Evolutionary conservation across 2,113 vertebrate species (phyloP).

Genomic region (Phoxinus phoxinus): DNA sequence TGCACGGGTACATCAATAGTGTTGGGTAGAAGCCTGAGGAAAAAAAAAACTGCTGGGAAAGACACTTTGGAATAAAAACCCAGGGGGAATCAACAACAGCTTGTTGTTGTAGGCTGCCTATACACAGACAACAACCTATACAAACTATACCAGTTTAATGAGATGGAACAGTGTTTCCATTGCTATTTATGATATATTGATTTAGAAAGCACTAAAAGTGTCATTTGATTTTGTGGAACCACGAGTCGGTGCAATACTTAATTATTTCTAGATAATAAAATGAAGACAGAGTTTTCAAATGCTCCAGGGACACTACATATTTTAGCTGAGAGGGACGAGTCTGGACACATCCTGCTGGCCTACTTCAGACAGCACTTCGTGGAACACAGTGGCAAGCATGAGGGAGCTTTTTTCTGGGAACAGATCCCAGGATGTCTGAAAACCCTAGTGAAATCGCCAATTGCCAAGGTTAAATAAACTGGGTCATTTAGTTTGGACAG

Average conservation of each 20-base stretch:
- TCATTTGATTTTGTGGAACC: neutral
- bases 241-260: neutral
- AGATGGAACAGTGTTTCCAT: neutral
- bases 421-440: constrained; percentile 39
- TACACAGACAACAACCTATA: neutral
- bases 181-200: neutral
- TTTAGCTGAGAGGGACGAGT: constrained; percentile 12
- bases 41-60: constrained; percentile 51
- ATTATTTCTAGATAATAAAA: constrained; percentile 3
- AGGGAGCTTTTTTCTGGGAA: constrained; percentile 34
- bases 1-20: constrained; percentile 41
- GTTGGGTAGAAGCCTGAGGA: constrained; percentile 35
- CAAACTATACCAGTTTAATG: neutral
- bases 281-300: constrained; percentile 9
- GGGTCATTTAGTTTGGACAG: constrained; percentile 36
- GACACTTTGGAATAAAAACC: constrained; percentile 57
- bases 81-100: constrained; percentile 35
- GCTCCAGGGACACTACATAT: neutral
- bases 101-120: constrained; percentile 8
- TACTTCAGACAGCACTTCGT: constrained; percentile 32
- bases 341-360: constrained; percentile 30
- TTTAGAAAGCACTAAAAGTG: neutral
- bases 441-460: constrained; percentile 22
- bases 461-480: constrained; percentile 45
- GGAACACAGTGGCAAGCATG: constrained; percentile 3